Conservation (phyloP, 2,797 vertebrate genomes). For the Neopelma chrysocephalum region DNA sequence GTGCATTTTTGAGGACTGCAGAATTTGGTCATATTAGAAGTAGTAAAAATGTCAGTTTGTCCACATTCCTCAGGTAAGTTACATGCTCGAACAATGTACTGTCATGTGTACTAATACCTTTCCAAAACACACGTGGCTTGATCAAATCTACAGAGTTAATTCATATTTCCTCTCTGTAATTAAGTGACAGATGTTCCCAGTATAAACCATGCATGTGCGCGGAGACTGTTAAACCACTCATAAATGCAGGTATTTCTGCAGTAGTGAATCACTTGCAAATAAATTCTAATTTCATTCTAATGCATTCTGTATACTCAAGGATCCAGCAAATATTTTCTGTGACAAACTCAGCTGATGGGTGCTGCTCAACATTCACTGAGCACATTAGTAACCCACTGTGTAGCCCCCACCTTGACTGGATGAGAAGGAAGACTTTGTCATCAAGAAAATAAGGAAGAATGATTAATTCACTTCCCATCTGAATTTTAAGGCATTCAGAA, state of each 20-base stretch:
- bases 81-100: neutral
- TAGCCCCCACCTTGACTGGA: neutral
- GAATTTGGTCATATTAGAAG: neutral
- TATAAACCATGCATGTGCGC: neutral
- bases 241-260: slow-evolving; percentile 8
- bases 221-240: slow-evolving; percentile 6
- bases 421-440: slow-evolving; percentile 24
- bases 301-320: slow-evolving; percentile 12
- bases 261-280: slow-evolving; percentile 43
- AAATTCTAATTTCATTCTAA: slow-evolving; percentile 56
- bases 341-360: slow-evolving; percentile 20
- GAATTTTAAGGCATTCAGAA: slow-evolving; percentile 17
- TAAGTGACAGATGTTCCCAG: neutral
- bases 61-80: neutral
- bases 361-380: slow-evolving; percentile 10
- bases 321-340: slow-evolving; percentile 23
- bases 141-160: neutral
- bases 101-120: neutral
- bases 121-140: neutral
- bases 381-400: neutral
- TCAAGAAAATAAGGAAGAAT: slow-evolving; percentile 31
- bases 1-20: neutral
- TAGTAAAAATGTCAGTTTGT: neutral
- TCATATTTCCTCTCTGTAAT: slow-evolving; percentile 9
- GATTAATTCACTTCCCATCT: slow-evolving; percentile 18